phyloP scores from a whole-genome alignment of 2,888 invertebrate genomes.

The Drosophila vallismaia region DNA sequence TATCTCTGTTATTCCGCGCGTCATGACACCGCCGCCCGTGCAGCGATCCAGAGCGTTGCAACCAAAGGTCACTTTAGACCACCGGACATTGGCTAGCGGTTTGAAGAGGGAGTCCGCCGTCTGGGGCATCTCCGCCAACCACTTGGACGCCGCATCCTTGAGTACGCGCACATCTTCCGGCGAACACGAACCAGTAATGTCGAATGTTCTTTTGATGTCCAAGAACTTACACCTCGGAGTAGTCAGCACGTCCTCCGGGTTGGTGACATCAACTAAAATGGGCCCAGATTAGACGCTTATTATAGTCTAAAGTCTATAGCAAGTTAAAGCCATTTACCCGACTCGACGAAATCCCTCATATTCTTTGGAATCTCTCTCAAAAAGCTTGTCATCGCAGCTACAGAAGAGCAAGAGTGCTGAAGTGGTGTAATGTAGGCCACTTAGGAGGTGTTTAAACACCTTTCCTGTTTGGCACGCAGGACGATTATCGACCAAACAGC shows the following conservation, averaged over 20 bases:
- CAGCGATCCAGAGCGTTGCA: conserved; percentile 86
- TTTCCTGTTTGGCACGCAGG: conserved; percentile 55
- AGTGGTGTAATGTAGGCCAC: conserved; percentile 36
- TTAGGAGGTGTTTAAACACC: conserved; percentile 72
- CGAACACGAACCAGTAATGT: conserved; percentile 46
- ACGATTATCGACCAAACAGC: conserved; percentile 67
- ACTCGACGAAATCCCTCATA: conserved; percentile 70
- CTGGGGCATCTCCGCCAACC: conserved; percentile 67
- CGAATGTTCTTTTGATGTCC: conserved; percentile 18
- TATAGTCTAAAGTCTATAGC: background rate
- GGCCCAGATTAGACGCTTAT: conserved; percentile 27
- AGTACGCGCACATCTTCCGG: conserved; percentile 79
- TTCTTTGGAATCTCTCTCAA: conserved; percentile 72
- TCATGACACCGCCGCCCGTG: conserved; percentile 87
- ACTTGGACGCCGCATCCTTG: conserved; percentile 82
- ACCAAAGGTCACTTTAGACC: conserved; percentile 84
- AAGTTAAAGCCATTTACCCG: conserved; percentile 57
- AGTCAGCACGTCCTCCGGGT: conserved; percentile 72
- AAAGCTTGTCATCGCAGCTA: conserved; percentile 69
- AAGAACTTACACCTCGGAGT: conserved; percentile 69
- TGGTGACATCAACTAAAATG: conserved; percentile 72
- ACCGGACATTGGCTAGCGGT: conserved; percentile 65
- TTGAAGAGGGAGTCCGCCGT: conserved; percentile 62
- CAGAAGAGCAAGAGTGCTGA: conserved; percentile 21
- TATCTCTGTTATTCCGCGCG: conserved; percentile 89